phyloP scores from a whole-genome alignment of 2,113 vertebrate genomes.

The Macroglossus sobrinus region DNA sequence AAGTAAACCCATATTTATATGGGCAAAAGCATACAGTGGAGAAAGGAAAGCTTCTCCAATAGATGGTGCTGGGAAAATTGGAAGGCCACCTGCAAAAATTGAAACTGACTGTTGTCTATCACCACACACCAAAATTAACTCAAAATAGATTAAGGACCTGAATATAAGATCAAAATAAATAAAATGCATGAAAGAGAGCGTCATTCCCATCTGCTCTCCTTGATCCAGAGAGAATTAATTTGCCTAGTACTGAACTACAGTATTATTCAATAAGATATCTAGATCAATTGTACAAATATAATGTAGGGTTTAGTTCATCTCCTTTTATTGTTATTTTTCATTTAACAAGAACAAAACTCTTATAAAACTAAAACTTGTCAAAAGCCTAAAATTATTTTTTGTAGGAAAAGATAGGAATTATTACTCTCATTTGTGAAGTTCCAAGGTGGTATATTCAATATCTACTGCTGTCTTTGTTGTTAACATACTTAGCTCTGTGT shows the following conservation, averaged over 20 bases:
- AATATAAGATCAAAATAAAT: too few species aligned
- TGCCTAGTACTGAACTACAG: background rate
- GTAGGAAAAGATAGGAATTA: background rate
- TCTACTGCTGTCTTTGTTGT: background rate
- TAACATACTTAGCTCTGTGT: background rate
- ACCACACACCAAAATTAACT: too few species aligned
- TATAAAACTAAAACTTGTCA: background rate
- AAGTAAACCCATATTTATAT: too few species aligned
- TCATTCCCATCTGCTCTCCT: background rate
- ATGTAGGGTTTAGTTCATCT: background rate
- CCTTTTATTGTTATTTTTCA: background rate
- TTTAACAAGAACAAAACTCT: background rate
- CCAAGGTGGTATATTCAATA: background rate
- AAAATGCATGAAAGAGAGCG: too few species aligned
- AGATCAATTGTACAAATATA: background rate
- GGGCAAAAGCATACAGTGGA: too few species aligned
- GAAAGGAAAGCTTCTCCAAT: too few species aligned
- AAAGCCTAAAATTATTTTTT: background rate
- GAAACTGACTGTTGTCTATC: too few species aligned
- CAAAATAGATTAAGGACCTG: too few species aligned
- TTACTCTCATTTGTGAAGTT: background rate
- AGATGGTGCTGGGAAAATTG: too few species aligned
- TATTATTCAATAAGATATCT: background rate
- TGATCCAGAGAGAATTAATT: background rate
- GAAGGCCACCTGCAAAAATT: too few species aligned